Evolutionary conservation across 2,797 vertebrate genomes (phyloP), one percentile per base, ranked within the genome.

Genomic region (Sebastes diploproa): DNA sequence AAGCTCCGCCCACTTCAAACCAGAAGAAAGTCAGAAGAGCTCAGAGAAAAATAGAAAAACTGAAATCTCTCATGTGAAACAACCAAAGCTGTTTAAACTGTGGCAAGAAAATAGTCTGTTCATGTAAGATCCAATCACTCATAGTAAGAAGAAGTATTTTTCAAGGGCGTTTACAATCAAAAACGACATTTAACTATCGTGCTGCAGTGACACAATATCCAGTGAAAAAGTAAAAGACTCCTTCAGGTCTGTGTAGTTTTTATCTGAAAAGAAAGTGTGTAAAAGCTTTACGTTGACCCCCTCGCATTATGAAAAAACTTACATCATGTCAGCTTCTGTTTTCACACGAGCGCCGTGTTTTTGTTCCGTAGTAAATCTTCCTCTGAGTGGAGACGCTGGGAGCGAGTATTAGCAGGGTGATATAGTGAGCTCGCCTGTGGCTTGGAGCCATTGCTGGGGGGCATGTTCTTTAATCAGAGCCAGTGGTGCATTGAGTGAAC

Each of bases 381-480:
- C 86, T 71, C 32, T 42, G 79, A 79, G 85, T 83, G 85, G 66
- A 89, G 86, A 54, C 46, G 65, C 85, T 83, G 3, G 5, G 20
- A 77, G 90, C 75, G 23, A 4, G 79, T 60, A 30, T 87, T 71
- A 82, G 69, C 71, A 2, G 72, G 14, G 80, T 78, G 92, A 88
- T 88, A 25, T 74, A 87, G 82, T 50, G 78, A 72, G 72, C 66
- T 81, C 2, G 72, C 77, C 85, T 3, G 50, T 78, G 89, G 91
- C 88, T 81, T 64, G 67, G 55, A 82, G 91, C 80, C 77, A 58
- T 50, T 7, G 76, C 89, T 60, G 68, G 70, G 82, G 87, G 91
- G 76, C 82, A 34, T 78, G 22, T 86, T 90, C 84, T 93, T 94
- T 93, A 92, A 93, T 94, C 91, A 93, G 89, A 89, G 87, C 86